phyloP scores from a whole-genome alignment of 2,888 invertebrate genomes.

The Auanema sp. region DNA sequence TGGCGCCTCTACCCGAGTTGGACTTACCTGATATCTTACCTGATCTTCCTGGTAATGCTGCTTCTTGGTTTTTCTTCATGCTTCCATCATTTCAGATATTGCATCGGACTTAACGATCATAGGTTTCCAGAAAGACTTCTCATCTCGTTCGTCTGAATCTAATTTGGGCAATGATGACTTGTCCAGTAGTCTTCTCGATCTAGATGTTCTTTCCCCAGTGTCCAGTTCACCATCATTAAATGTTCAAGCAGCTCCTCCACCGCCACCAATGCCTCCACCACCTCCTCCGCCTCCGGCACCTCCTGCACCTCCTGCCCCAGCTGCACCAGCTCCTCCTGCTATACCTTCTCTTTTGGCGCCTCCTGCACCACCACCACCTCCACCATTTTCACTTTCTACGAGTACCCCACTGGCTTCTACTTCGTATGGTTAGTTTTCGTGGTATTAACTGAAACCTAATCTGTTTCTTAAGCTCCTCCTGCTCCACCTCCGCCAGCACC shows the following conservation, averaged over 20 bases:
- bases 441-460: too few species aligned
- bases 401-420: too few species aligned
- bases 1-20: slow-evolving; percentile 20
- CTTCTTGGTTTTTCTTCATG: slow-evolving; percentile 2
- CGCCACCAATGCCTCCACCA: slow-evolving; percentile 15
- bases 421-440: too few species aligned
- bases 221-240: neutral
- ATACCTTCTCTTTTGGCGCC: slow-evolving; percentile 23
- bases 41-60: slow-evolving; percentile 40
- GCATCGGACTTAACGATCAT: slow-evolving; percentile 22
- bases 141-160: too few species aligned
- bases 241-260: slow-evolving; percentile 6
- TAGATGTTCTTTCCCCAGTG: neutral
- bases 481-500: slow-evolving; percentile 10
- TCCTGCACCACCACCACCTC: slow-evolving; percentile 22
- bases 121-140: neutral
- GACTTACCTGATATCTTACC: slow-evolving; percentile 40
- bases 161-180: too few species aligned
- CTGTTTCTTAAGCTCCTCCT: slow-evolving; percentile 15
- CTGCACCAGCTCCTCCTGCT: slow-evolving; percentile 17
- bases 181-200: slow-evolving; percentile 5
- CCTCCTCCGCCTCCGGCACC: slow-evolving; percentile 17
- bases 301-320: slow-evolving; percentile 18
- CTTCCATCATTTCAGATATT: slow-evolving; percentile 15
- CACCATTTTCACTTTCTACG: slow-evolving; percentile 5